These are phyloP conservation scores for Drosophila peninsularis DNA, from an alignment of 2,888 invertebrate species.

Conservation along the genomic window DNA sequence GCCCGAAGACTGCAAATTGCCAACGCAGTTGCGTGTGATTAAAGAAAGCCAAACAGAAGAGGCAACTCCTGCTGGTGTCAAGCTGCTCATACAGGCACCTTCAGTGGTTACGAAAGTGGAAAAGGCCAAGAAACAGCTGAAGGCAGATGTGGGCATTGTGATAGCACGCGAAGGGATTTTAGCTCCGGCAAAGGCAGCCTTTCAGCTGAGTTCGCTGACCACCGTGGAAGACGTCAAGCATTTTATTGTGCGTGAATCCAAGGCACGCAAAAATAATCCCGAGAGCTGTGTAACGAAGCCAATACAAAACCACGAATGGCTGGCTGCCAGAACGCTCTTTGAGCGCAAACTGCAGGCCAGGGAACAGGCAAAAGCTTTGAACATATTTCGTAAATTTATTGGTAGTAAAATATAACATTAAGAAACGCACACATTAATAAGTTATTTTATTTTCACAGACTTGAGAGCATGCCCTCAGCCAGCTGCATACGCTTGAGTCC, in stretches of 20 bases:
- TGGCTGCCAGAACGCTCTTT: conserved; percentile 75
- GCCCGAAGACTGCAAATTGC: conserved; percentile 54
- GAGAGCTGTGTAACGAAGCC: conserved; percentile 64
- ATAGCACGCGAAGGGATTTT: conserved; percentile 32
- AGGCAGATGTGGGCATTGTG: conserved; percentile 63
- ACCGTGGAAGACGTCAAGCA: conserved; percentile 71
- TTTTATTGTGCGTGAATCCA: conserved; percentile 77
- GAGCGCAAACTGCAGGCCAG: conserved; percentile 70
- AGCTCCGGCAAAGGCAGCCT: conserved; percentile 13
- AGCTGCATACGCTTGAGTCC: conserved; percentile 54
- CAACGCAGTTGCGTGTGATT: conserved; percentile 32
- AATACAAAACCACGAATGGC: conserved; percentile 81
- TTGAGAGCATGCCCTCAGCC: conserved; percentile 55
- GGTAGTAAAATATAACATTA: conserved; percentile 74
- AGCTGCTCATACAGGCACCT: conserved; percentile 24
- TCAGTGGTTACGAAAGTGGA: conserved; percentile 50
- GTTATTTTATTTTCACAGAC: conserved; percentile 7
- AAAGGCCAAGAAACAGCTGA: conserved; percentile 47
- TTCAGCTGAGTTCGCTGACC: conserved; percentile 61
- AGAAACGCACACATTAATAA: not conserved
- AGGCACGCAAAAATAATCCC: conserved; percentile 60
- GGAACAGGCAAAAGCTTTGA: conserved; percentile 75
- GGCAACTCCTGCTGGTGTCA: not conserved
- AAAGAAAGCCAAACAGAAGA: conserved; percentile 21
- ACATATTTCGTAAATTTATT: conserved; percentile 81